Evolutionary conservation across 2,113 vertebrate species (phyloP), one percentile per base, ranked within the genome.

Genomic region (Puntigrus tetrazona): DNA sequence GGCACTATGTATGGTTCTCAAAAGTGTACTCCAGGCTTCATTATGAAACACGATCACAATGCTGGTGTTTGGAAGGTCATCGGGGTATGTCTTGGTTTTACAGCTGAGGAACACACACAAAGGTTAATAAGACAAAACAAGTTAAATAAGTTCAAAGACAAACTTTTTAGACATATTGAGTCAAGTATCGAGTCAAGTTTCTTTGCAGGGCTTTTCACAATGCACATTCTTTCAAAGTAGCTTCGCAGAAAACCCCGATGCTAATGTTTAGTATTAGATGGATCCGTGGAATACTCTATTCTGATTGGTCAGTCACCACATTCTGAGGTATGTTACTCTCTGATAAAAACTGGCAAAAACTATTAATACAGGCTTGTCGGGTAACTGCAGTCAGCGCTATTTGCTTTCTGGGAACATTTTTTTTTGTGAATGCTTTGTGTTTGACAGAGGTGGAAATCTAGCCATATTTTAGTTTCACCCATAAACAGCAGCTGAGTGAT

Each of bases 21-120:
- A 95, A 63, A 99, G 92, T 0, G 98, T 99, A 88, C 97, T 99
- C 98, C 98, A 99, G 0, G 98, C 98, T 87, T 99, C 98, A 34
- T 99, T 99, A 93, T 99, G 98, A 87, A 99, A 99, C 59, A 99
- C 97, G n/a, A 99, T 98, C 38, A 99, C 97, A 1, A 99, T 96
- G 70, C 97, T 99, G 36, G 98, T 99, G 92, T 96, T 97, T 72
- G 98, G 98, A 83, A 99, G 95, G 36, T 97, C 94, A 14, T 96
- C 96, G 0, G 94, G 92, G 87, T 97, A 96, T 78, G 97, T 94
- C 88, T 99, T 99, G 2, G 95, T 96, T 92, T 97, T 98, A 91
- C 98, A 99, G 82, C 98, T 99, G 1, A 55, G 29, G 27, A 36
- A 67, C 2, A 83, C 80, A 50, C n/a, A 76, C 10, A 27, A 20